Evolutionary conservation across 2,888 invertebrate genomes (phyloP).

Genomic region (Tetragnatha montana): DNA sequence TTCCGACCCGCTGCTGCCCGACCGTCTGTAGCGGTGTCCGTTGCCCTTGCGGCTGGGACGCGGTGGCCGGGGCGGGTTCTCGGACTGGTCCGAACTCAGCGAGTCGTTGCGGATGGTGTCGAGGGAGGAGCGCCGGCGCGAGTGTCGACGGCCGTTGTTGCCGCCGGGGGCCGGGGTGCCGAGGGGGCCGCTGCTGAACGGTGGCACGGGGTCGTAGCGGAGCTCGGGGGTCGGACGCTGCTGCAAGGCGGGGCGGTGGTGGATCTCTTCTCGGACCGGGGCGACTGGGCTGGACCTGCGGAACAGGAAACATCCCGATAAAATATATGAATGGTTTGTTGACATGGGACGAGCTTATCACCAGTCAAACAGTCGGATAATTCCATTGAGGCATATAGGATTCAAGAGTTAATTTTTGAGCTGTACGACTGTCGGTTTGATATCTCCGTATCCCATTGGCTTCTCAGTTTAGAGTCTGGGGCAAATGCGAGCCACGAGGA

Average conservation of each 20-base stretch:
- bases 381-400: no score
- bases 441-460: no score
- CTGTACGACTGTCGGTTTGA: no score
- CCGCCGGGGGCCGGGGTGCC: neutral
- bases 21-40: slow-evolving; percentile 31
- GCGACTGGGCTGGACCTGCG: slow-evolving; percentile 42
- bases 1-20: slow-evolving; percentile 83
- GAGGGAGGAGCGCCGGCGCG: slow-evolving; percentile 44
- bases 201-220: neutral
- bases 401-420: no score
- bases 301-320: neutral
- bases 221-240: neutral
- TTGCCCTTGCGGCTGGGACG: slow-evolving; percentile 35
- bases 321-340: neutral
- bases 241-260: neutral
- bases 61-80: slow-evolving; percentile 75
- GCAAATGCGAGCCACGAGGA: no score
- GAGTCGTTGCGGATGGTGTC: slow-evolving; percentile 77
- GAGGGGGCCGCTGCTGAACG: neutral
- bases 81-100: slow-evolving; percentile 79
- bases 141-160: slow-evolving; percentile 74
- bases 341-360: no score
- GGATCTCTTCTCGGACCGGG: slow-evolving; percentile 24
- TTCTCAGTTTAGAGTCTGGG: no score
- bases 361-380: no score